Evolutionary conservation across 2,797 vertebrate species (phyloP), one percentile per base, ranked within the genome.

Genomic region (Peromyscus attwateri): DNA sequence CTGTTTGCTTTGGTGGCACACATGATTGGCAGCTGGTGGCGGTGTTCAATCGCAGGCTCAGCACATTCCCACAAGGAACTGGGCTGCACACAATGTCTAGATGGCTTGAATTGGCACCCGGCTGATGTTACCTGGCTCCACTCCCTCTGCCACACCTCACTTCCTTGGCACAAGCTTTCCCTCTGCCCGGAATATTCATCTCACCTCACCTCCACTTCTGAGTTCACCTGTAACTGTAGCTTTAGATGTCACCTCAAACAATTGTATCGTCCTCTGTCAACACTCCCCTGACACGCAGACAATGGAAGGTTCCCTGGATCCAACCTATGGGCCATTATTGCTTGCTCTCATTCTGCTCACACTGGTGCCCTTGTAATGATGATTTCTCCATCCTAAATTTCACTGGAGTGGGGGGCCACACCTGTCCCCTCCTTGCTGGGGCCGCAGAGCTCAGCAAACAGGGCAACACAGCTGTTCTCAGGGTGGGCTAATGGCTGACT

Each of bases 391-490:
- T 37, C 60, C 11, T 19, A 10, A 87, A 34, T 6, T n/a, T n/a
- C 60, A 1, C 19, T 3, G 19, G 37, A 57, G 31, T 9, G 40
- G 4, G 34, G 68, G 4, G 0, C 43, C n/a, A 64, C 0, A 0
- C 6, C 40, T 34, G 16, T 37, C 27, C 76, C 1, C 1, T 37
- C 29, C 3, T 3, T 0, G 8, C 76, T 55, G 1, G n/a, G 21
- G 29, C 8, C 29, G 14, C 10, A 11, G 16, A 55, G 27, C 52
- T 37, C 3, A 46, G 62, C 1, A 8, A 6, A 43, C 19, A 23
- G 3, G 49, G 19, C 8, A n/a, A 43, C 17, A 14, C 49, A 83
- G 4, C 55, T n/a, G 21, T 46, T 46, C 34, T 6, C 0, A 13
- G 37, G 31, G 31, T 2, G 14, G 66, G 34, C 52, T 34, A 46